Evolutionary conservation across 2,888 invertebrate genomes (phyloP).

Genomic region (Drosophila paramelanica): DNA sequence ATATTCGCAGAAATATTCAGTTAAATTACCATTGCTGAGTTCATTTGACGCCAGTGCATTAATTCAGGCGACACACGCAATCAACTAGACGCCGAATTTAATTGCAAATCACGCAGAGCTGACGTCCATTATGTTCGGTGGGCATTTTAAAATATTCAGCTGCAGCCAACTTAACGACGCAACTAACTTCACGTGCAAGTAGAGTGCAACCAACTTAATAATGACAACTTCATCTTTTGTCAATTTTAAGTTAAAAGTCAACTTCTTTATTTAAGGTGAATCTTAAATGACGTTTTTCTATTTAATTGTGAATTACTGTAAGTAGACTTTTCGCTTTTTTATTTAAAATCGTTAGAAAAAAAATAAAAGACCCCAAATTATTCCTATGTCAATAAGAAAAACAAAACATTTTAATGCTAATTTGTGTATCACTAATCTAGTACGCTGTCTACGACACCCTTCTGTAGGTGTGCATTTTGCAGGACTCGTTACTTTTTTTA

Average conservation of each 20-base stretch:
- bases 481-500: conserved; percentile 9
- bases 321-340: too few species aligned
- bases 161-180: not conserved
- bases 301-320: too few species aligned
- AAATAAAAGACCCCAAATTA: too few species aligned
- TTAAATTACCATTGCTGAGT: conserved; percentile 12
- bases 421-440: not conserved
- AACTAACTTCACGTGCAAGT: conserved; percentile 1
- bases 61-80: not conserved
- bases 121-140: too few species aligned
- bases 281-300: too few species aligned
- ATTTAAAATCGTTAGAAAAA: too few species aligned
- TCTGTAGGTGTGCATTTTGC: conserved; percentile 1
- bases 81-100: not conserved
- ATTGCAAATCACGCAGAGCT: too few species aligned
- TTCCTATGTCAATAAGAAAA: not conserved
- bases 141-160: not conserved
- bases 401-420: not conserved
- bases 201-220: not conserved
- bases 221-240: not conserved
- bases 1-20: conserved; percentile 15
- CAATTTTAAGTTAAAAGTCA: not conserved
- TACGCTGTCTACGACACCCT: not conserved
- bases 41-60: not conserved
- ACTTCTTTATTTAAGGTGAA: not conserved